Conservation (phyloP, 2,888 invertebrate species). For the Eueremaeus valkanovi region DNA sequence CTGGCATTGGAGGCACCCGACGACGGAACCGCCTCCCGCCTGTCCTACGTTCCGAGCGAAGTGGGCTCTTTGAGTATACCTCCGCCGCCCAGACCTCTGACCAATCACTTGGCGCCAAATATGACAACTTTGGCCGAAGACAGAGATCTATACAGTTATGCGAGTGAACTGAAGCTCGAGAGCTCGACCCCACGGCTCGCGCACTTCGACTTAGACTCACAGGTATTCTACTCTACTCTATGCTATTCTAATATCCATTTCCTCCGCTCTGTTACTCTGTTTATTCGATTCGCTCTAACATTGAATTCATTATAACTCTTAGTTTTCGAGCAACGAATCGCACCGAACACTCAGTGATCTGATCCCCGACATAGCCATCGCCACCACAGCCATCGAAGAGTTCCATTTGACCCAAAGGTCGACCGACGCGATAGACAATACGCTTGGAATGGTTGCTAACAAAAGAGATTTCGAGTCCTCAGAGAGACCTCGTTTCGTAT, state of each 20-base stretch:
- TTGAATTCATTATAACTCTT: neutral
- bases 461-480: neutral
- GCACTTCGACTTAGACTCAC: constrained; percentile 39
- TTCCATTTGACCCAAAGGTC: constrained; percentile 17
- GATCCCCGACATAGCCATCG: constrained; percentile 48
- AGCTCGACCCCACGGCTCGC: constrained; percentile 1
- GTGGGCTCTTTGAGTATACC: constrained; percentile 37
- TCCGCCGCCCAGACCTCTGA: constrained; percentile 36
- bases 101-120: constrained; percentile 3
- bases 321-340: constrained; percentile 41
- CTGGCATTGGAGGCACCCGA: neutral
- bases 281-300: neutral
- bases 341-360: constrained; percentile 45
- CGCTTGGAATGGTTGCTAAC: neutral
- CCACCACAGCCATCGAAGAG: constrained; percentile 33
- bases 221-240: constrained; percentile 21
- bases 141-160: constrained; percentile 39
- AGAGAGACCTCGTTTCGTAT: constrained; percentile 26
- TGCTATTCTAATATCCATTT: neutral
- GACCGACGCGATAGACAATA: neutral
- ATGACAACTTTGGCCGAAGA: neutral
- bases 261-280: neutral
- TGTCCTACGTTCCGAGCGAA: constrained; percentile 34
- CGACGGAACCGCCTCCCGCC: neutral
- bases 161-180: constrained; percentile 36